These are phyloP conservation scores for Oegoconia quadripuncta DNA, from an alignment of 2,888 invertebrate species.

Conservation along the genomic window DNA sequence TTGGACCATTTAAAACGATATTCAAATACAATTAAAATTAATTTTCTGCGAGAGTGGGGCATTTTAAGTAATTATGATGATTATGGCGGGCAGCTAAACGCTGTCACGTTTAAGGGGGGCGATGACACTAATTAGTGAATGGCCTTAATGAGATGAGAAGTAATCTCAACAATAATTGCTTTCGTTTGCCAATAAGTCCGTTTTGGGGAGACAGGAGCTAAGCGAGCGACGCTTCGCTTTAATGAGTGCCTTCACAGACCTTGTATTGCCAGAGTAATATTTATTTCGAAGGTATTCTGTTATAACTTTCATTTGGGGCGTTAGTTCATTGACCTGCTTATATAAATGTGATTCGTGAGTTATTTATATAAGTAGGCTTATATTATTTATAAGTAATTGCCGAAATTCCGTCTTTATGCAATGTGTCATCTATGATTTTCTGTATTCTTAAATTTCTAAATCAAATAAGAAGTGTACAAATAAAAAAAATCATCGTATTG, in stretches of 20 bases:
- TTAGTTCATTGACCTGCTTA: too few relatives aligned
- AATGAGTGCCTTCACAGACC: conserved; percentile 24
- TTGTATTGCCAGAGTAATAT: not conserved
- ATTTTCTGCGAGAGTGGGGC: not conserved
- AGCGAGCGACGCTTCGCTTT: conserved; percentile 26
- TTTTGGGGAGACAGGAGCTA: conserved; percentile 11
- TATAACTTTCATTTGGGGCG: too few relatives aligned
- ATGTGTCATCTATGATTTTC: too few relatives aligned
- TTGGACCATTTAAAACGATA: not conserved
- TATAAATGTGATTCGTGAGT: too few relatives aligned
- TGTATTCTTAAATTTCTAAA: too few relatives aligned
- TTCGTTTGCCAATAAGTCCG: conserved; percentile 23
- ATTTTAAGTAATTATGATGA: not conserved
- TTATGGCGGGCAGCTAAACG: not conserved
- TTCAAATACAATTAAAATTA: not conserved
- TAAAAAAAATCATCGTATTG: too few relatives aligned
- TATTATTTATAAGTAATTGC: too few relatives aligned
- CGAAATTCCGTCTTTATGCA: too few relatives aligned
- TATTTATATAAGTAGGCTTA: too few relatives aligned
- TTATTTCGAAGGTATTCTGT: not conserved
- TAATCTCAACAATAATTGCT: conserved; percentile 27
- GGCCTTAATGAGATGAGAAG: conserved; percentile 13
- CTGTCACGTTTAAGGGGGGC: conserved; percentile 3
- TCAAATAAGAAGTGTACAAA: too few relatives aligned
- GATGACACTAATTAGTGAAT: conserved; percentile 6